Evolutionary conservation across 2,113 vertebrate species (phyloP).

Genomic region (Esox niger): DNA sequence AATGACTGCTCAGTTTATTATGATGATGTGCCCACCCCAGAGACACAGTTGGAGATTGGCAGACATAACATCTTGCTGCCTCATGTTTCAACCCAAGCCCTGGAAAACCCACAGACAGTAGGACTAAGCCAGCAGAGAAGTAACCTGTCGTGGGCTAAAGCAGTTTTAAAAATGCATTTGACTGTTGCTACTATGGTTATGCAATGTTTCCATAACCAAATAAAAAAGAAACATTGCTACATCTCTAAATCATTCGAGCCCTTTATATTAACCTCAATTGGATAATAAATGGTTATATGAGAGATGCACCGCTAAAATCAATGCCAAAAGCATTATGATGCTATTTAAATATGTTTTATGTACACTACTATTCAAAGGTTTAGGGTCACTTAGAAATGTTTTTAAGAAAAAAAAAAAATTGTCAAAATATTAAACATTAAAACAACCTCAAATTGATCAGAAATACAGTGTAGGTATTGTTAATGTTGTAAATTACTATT

Average conservation of each 20-base stretch:
- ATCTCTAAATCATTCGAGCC: not conserved
- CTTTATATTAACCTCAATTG: not conserved
- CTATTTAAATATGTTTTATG: too few relatives aligned
- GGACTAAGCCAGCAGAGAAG: too few relatives aligned
- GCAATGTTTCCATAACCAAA: not conserved
- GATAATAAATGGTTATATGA: too few relatives aligned
- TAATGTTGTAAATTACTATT: too few relatives aligned
- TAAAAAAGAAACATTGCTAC: not conserved
- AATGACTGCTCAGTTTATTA: not conserved
- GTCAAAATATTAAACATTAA: too few relatives aligned
- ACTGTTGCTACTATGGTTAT: not conserved
- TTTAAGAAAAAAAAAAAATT: too few relatives aligned
- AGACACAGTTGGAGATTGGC: not conserved
- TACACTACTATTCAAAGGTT: too few relatives aligned
- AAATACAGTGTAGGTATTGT: too few relatives aligned
- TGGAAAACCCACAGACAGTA: not conserved
- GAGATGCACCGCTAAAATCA: too few relatives aligned
- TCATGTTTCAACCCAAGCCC: not conserved
- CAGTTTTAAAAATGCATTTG: not conserved
- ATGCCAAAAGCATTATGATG: too few relatives aligned
- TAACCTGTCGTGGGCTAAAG: not conserved
- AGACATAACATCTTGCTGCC: not conserved
- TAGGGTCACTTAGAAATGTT: too few relatives aligned
- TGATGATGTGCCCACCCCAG: not conserved
- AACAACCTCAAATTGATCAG: too few relatives aligned